A percentile compares a stretch with the other conserved stretches of the same genome.
phyloP scores from a whole-genome alignment of 2,888 invertebrate species.

The Clivina fossor region DNA sequence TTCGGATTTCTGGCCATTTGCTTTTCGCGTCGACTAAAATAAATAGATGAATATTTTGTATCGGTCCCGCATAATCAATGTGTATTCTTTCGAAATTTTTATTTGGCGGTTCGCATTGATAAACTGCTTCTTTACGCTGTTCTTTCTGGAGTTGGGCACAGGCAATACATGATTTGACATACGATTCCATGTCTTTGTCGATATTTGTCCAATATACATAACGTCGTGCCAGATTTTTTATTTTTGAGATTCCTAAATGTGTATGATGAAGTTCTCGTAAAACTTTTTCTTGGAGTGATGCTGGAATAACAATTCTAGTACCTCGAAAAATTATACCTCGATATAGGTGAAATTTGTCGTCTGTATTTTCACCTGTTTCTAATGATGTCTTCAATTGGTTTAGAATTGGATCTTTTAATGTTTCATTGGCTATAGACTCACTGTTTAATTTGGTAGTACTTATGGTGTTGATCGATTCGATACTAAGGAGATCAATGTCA shows the following conservation, averaged over 20 bases:
- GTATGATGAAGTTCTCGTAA: conserved; percentile 8
- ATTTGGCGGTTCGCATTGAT: conserved; percentile 37
- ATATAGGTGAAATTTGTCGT: too few species aligned
- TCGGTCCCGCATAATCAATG: conserved; percentile 37
- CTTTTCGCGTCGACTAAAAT: conserved; percentile 36
- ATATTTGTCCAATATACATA: not conserved
- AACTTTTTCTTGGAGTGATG: not conserved
- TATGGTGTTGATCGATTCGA: too few species aligned
- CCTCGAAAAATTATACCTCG: not conserved
- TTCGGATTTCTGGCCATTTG: conserved; percentile 40
- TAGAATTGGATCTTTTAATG: not conserved
- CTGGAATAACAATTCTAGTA: not conserved
- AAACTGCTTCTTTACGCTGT: conserved; percentile 20
- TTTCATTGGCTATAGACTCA: too few species aligned
- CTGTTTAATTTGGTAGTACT: too few species aligned
- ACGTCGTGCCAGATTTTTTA: not conserved
- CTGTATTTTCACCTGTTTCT: conserved; percentile 1
- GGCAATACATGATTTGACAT: conserved; percentile 12
- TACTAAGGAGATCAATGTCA: too few species aligned
- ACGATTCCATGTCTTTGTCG: conserved; percentile 1
- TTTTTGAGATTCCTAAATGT: conserved; percentile 4
- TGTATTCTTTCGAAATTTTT: conserved; percentile 38
- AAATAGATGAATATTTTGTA: conserved; percentile 33
- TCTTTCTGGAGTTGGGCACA: conserved; percentile 28
- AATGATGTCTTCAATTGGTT: not conserved